Conservation (phyloP, 2,113 vertebrate species). For the Chlamydotis undulata region DNA sequence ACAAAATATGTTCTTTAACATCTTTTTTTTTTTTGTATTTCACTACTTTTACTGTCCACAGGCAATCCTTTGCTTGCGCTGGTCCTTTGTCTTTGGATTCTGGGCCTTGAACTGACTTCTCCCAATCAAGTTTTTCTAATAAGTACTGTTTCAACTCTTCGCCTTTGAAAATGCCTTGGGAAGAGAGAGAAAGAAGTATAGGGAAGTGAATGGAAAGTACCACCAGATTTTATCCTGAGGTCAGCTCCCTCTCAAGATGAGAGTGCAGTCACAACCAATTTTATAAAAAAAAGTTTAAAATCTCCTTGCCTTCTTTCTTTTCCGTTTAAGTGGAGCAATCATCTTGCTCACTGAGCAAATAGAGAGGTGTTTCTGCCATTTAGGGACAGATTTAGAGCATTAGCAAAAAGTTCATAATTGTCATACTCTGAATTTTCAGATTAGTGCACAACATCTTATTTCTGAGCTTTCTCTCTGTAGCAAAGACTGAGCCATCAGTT, state of each 20-base stretch:
- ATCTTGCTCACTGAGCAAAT: neutral
- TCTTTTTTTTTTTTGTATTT: neutral
- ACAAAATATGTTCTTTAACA: neutral
- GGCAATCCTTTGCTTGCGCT: neutral
- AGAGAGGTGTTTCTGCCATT: neutral
- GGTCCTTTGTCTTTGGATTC: neutral
- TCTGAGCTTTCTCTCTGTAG: neutral
- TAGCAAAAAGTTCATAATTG: conserved; percentile 21
- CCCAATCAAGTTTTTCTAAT: neutral
- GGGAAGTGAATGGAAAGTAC: neutral
- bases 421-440: neutral
- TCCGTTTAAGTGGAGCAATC: neutral
- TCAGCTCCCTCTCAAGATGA: neutral
- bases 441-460: neutral
- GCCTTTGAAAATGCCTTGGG: neutral
- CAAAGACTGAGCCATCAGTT: neutral
- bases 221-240: neutral
- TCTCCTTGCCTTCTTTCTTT: neutral
- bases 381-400: neutral
- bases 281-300: neutral
- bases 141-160: neutral
- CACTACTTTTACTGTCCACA: neutral
- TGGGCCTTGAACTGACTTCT: neutral
- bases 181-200: neutral
- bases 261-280: neutral